Conservation (phyloP, 1,140 invertebrate genomes). For the Asbolus verrucosus region DNA sequence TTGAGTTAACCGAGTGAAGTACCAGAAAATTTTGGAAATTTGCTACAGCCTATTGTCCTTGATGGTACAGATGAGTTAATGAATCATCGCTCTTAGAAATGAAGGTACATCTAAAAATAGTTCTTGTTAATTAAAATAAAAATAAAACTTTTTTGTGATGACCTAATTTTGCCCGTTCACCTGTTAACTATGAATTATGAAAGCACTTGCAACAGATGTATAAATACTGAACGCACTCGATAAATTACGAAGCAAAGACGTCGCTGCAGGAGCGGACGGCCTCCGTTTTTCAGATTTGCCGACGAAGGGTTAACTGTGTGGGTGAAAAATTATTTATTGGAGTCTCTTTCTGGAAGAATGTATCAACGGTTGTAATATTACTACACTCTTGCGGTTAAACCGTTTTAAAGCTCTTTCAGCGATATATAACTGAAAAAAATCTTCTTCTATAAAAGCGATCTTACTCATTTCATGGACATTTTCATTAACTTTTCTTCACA, state of each 20-base stretch:
- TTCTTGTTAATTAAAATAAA: conserved; percentile 1
- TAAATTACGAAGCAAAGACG: conserved; percentile 46
- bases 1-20: too few species aligned
- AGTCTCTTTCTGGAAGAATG: too few species aligned
- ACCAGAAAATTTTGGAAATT: not conserved
- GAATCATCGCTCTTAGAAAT: too few species aligned
- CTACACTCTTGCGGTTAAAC: too few species aligned
- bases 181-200: conserved; percentile 55
- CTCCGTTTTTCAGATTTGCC: conserved; percentile 35
- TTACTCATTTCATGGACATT: conserved; percentile 14
- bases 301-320: conserved; percentile 31
- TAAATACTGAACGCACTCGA: conserved; percentile 42
- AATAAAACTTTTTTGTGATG: conserved; percentile 24
- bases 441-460: too few species aligned
- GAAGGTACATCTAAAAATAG: conserved; percentile 8
- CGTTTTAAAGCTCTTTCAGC: too few species aligned
- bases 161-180: conserved; percentile 44
- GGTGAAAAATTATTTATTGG: conserved; percentile 46
- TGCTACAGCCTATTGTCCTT: too few species aligned
- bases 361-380: too few species aligned
- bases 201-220: conserved; percentile 49
- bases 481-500: conserved; percentile 3
- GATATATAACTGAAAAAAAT: too few species aligned
- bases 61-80: too few species aligned
- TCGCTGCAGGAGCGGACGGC: conserved; percentile 30